Conservation (phyloP, 2,888 invertebrate genomes). For the Blastobasis lacticolella region DNA sequence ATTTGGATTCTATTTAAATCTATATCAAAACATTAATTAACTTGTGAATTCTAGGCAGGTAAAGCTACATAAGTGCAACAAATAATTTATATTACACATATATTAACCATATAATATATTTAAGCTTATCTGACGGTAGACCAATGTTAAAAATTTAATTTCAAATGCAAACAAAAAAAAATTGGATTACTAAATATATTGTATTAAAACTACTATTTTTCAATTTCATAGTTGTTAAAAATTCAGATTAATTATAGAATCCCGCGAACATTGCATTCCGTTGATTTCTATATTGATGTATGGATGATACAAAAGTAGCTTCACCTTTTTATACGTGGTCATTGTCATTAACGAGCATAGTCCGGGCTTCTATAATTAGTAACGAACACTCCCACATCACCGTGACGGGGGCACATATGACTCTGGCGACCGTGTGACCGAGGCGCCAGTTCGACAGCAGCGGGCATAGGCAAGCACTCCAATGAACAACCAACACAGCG, state of each 20-base stretch:
- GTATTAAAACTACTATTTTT: conserved; percentile 4
- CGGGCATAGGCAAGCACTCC: neutral
- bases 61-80: conserved; percentile 21
- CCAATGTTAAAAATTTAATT: conserved; percentile 12
- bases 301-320: too few relatives aligned
- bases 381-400: too few relatives aligned
- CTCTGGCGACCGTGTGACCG: too few relatives aligned
- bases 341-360: too few relatives aligned
- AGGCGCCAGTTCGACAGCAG: too few relatives aligned
- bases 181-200: conserved; percentile 9
- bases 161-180: conserved; percentile 13
- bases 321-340: too few relatives aligned
- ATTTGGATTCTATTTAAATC: conserved; percentile 54
- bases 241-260: neutral
- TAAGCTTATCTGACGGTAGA: neutral
- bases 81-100: conserved; percentile 19
- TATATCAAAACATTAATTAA: conserved; percentile 34
- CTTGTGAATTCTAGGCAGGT: conserved; percentile 27
- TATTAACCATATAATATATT: conserved; percentile 12
- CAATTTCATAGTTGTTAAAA: neutral
- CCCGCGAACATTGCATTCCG: neutral
- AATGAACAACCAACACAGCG: too few relatives aligned
- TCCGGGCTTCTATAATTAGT: too few relatives aligned
- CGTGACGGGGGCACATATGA: too few relatives aligned
- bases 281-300: too few relatives aligned